These are phyloP conservation scores for Triplophysa bombifrons DNA, from an alignment of 2,797 vertebrate species.

Conservation along the genomic window DNA sequence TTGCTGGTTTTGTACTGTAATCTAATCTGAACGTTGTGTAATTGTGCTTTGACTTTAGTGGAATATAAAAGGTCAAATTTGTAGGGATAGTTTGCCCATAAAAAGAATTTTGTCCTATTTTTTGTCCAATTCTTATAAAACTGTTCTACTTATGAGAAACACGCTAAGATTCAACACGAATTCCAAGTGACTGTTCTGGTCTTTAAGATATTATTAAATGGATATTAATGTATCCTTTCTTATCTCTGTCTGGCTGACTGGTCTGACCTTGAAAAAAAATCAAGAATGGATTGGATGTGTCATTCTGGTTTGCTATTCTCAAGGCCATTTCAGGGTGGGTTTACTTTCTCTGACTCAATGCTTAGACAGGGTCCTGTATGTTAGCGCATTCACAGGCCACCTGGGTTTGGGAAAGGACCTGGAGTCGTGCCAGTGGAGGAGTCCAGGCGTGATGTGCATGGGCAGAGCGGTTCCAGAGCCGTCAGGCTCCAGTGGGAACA, in stretches of 20 bases:
- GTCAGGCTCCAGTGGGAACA: slow-evolving; percentile 33
- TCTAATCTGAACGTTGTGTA: neutral
- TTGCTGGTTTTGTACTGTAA: neutral
- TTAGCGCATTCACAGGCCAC: slow-evolving; percentile 34
- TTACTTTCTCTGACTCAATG: neutral
- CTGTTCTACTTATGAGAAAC: neutral
- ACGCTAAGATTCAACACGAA: neutral
- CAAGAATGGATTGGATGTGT: neutral
- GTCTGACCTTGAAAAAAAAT: neutral
- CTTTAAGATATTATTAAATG: slow-evolving; percentile 5
- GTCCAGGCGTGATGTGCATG: neutral
- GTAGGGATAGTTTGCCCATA: no score
- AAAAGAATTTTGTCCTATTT: no score
- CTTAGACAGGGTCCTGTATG: neutral
- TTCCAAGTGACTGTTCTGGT: neutral
- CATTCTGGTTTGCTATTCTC: neutral
- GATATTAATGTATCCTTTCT: neutral
- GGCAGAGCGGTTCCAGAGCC: slow-evolving; percentile 19
- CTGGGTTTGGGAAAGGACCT: slow-evolving; percentile 43
- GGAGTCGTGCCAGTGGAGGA: slow-evolving; percentile 22
- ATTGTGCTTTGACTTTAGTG: neutral
- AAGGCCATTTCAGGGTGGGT: slow-evolving; percentile 12
- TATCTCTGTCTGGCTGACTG: neutral
- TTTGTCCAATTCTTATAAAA: no score
- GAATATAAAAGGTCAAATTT: no score